Evolutionary conservation across 2,888 invertebrate species (phyloP), one percentile per base, ranked within the genome.

Genomic region (Habroteleia sp.): DNA sequence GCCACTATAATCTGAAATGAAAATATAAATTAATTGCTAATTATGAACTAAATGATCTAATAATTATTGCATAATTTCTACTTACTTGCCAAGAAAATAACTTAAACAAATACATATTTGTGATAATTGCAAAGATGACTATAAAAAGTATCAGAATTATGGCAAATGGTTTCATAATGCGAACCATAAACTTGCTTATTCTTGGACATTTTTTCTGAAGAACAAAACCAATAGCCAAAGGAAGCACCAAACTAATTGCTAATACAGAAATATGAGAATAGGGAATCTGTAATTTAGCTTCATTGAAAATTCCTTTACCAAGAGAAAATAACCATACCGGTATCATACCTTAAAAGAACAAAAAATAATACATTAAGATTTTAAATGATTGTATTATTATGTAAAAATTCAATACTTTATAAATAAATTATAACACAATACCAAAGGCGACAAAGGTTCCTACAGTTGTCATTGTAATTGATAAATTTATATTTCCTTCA

Each of bases 401-500:
- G 2, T 20, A 20, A 27, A 6, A 27, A 6, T 27, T 2, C 1
- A 27, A 27, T 27, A 7, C n/a, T 35, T 35, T 13, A 14, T 2
- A 14, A 48, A 25, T 37, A 20, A 58, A n/a, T n/a, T n/a, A n/a
- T n/a, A n/a, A n/a, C n/a, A n/a, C n/a, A n/a, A 87, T 88, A 93
- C 94, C 95, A 82, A 98, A 95, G 0, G 97, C 94, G 0, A 94
- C 93, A 2, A 98, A 88, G 1, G 97, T 98, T 71, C 96, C 95
- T 58, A 97, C 90, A 4, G 97, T 93, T 0, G 98, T 99, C 98
- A 99, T 97, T 8, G 98, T 94, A 42, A 99, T 93, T 0, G 97
- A 97, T 31, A 99, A 90, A 87, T 97, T 95, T 2, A 98, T 92
- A 89, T 99, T 98, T 2, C 97, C 98, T 1, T 94, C 95, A 1